Evolutionary conservation across 2,888 invertebrate genomes (phyloP).

Genomic region (Gisinianus flammeolus): DNA sequence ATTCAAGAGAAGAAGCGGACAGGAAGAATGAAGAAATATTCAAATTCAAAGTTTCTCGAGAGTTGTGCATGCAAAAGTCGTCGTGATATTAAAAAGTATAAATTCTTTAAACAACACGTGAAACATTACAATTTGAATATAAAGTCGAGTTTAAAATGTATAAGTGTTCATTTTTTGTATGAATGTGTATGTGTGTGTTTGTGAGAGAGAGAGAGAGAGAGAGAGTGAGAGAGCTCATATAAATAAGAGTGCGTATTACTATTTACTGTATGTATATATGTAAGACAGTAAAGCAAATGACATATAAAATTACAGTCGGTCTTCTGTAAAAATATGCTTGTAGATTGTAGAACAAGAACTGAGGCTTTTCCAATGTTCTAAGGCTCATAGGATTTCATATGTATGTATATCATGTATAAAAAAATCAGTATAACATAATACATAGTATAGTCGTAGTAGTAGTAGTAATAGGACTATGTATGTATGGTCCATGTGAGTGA

Average conservation of each 20-base stretch:
- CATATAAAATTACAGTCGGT: neutral
- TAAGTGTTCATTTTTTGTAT: too few species aligned
- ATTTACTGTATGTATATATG: neutral
- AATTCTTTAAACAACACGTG: slow-evolving; percentile 17
- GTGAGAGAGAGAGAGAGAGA: too few species aligned
- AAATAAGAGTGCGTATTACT: neutral
- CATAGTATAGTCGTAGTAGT: neutral
- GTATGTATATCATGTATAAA: neutral
- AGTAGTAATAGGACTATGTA: neutral
- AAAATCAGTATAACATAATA: neutral
- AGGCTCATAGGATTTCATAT: too few species aligned
- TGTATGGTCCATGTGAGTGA: neutral
- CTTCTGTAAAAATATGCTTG: neutral
- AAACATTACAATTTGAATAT: slow-evolving; percentile 1
- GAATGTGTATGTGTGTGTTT: too few species aligned
- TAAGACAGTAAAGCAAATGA: neutral
- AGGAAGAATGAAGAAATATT: slow-evolving; percentile 18
- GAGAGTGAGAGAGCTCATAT: too few species aligned
- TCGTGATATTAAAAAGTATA: slow-evolving; percentile 4
- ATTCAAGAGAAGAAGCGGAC: slow-evolving; percentile 13
- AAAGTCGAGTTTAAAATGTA: too few species aligned
- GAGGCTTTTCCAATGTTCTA: too few species aligned
- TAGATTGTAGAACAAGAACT: too few species aligned
- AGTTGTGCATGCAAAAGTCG: slow-evolving; percentile 7
- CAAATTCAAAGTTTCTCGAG: neutral